Evolutionary conservation across 2,797 vertebrate genomes (phyloP).

Genomic region (Lophius americanus): DNA sequence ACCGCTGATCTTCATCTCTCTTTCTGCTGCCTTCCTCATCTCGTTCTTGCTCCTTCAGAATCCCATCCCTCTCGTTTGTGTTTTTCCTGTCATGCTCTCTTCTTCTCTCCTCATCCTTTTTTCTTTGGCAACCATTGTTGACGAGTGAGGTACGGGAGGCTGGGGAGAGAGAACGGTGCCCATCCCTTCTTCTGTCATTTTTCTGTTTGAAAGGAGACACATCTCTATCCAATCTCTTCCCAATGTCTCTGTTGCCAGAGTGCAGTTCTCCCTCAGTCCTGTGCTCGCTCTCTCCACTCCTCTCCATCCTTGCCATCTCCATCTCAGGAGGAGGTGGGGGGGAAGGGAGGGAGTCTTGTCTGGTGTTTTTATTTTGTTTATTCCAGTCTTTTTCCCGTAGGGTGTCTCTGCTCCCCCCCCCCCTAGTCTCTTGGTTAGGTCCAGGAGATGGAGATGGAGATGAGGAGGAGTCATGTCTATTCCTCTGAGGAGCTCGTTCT

Average conservation of each 20-base stretch:
- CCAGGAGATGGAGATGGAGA: slow-evolving; percentile 50
- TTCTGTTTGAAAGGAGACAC: slow-evolving; percentile 45
- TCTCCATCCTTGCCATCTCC: slow-evolving; percentile 36
- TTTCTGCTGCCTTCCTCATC: slow-evolving; percentile 30
- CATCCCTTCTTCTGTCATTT: slow-evolving; percentile 35
- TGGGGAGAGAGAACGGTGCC: slow-evolving; percentile 40
- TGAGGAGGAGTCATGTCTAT: slow-evolving; percentile 65
- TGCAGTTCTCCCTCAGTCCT: slow-evolving; percentile 27
- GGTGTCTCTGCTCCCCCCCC: slow-evolving; percentile 43
- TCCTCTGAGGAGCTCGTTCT: slow-evolving; percentile 39
- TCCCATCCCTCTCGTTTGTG: slow-evolving; percentile 12
- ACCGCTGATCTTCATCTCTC: not conserved
- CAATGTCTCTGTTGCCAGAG: slow-evolving; percentile 45
- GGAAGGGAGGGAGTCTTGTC: slow-evolving; percentile 53
- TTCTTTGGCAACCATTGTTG: slow-evolving; percentile 60
- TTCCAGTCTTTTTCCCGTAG: slow-evolving; percentile 47
- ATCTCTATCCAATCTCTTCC: slow-evolving; percentile 41
- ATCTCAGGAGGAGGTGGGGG: slow-evolving; percentile 56
- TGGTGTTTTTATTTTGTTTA: slow-evolving; percentile 49
- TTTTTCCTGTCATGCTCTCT: slow-evolving; percentile 31
- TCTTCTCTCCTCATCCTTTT: slow-evolving; percentile 41
- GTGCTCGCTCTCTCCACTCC: slow-evolving; percentile 55
- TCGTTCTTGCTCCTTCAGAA: slow-evolving; percentile 11
- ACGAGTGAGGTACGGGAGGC: slow-evolving; percentile 35
- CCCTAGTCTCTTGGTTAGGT: slow-evolving; percentile 54